Evolutionary conservation across 2,113 vertebrate genomes (phyloP).

Genomic region (Natator depressus): DNA sequence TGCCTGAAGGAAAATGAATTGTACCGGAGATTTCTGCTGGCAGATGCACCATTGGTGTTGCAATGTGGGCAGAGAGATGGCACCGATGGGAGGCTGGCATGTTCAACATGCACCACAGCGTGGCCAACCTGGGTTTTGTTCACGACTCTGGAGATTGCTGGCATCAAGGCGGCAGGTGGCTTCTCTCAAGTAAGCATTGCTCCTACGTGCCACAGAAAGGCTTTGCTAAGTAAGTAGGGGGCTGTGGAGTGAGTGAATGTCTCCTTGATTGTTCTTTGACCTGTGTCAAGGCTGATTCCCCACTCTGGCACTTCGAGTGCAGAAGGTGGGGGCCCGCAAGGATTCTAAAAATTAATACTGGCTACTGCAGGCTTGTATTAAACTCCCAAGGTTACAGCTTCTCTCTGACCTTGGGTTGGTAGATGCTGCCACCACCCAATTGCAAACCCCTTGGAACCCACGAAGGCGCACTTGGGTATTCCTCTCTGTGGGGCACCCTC

Average conservation of each 20-base stretch:
- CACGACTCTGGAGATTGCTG: background rate
- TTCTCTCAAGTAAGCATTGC: background rate
- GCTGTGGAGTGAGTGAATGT: background rate
- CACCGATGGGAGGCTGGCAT: background rate
- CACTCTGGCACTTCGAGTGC: too few relatives aligned
- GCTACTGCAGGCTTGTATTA: too few relatives aligned
- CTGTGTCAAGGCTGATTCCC: background rate
- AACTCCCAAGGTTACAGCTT: too few relatives aligned
- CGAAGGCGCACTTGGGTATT: too few relatives aligned
- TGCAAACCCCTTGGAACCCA: too few relatives aligned
- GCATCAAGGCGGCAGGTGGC: background rate
- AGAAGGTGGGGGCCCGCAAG: too few relatives aligned
- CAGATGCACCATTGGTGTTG: background rate
- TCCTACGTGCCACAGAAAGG: background rate
- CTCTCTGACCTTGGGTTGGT: too few relatives aligned
- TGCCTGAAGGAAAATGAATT: background rate
- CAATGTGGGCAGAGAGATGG: background rate
- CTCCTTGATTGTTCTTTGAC: background rate
- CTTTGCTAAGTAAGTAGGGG: rapidly evolving
- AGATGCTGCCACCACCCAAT: too few relatives aligned
- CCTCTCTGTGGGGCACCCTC: too few relatives aligned
- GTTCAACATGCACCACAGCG: background rate
- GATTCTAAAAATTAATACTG: background rate
- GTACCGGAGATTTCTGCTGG: background rate
- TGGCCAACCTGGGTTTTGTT: background rate